Conservation (phyloP, 2,888 invertebrate species). For the Brenthis daphne region DNA sequence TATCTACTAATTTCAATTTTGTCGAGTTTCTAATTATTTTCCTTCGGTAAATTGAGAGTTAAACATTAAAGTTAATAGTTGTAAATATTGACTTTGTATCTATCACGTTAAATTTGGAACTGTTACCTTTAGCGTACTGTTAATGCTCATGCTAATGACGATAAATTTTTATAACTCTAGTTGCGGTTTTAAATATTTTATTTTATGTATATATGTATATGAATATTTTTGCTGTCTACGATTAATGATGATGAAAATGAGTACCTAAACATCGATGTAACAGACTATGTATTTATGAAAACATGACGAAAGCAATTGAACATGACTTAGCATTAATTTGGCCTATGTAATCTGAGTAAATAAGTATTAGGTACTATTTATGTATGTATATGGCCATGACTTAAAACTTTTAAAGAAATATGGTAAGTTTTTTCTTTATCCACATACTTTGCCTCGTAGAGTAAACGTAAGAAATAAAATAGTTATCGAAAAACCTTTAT, state of each 20-base stretch:
- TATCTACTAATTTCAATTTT: neutral
- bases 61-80: conserved; percentile 50
- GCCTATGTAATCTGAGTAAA: conserved; percentile 14
- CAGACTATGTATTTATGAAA: neutral
- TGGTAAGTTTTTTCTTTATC: too few species aligned
- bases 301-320: conserved; percentile 19
- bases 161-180: conserved; percentile 55
- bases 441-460: too few species aligned
- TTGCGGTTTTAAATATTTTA: conserved; percentile 13
- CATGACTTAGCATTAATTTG: conserved; percentile 31
- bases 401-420: conserved; percentile 2
- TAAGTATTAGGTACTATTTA: neutral
- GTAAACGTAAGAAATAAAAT: too few species aligned
- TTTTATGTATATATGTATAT: neutral
- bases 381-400: conserved; percentile 3
- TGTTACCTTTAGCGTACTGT: conserved; percentile 72
- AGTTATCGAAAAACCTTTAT: too few species aligned
- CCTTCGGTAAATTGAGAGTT: conserved; percentile 34
- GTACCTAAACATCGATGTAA: conserved; percentile 3
- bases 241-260: neutral
- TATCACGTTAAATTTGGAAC: conserved; percentile 45
- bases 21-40: conserved; percentile 37
- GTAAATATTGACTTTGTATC: conserved; percentile 49
- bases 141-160: conserved; percentile 64
- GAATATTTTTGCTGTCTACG: neutral